Conservation (phyloP, 2,113 vertebrate genomes). For the Notarius lentiginosus region DNA sequence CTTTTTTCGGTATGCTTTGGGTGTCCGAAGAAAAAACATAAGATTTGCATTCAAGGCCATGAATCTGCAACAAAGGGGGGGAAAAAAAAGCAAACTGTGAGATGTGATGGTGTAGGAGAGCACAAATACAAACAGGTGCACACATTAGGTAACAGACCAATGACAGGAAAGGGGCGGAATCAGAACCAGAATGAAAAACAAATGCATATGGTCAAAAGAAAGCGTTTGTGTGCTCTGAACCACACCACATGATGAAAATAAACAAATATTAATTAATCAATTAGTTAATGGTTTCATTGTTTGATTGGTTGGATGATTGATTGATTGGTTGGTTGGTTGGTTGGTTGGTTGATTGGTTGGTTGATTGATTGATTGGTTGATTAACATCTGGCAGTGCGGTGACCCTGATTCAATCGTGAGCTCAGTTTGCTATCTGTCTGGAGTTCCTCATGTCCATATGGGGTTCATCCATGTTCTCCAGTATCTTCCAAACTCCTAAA, state of each 20-base stretch:
- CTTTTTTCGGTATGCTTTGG: not conserved
- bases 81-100: not conserved
- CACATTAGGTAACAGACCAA: too few species aligned
- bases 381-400: not conserved
- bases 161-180: not conserved
- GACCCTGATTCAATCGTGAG: not conserved
- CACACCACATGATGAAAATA: not conserved
- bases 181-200: not conserved
- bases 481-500: not conserved
- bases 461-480: not conserved
- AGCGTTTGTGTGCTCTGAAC: not conserved
- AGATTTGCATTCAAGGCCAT: not conserved
- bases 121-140: not conserved
- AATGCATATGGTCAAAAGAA: not conserved
- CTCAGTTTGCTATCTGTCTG: not conserved
- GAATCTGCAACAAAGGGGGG: not conserved
- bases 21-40: not conserved
- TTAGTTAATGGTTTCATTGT: too few species aligned
- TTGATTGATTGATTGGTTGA: too few species aligned
- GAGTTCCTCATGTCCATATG: not conserved
- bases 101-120: not conserved
- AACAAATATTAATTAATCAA: too few species aligned
- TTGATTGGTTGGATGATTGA: too few species aligned
- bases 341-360: too few species aligned
- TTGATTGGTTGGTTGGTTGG: too few species aligned